Evolutionary conservation across 2,113 vertebrate genomes (phyloP).

Genomic region (Echinops telfairi): DNA sequence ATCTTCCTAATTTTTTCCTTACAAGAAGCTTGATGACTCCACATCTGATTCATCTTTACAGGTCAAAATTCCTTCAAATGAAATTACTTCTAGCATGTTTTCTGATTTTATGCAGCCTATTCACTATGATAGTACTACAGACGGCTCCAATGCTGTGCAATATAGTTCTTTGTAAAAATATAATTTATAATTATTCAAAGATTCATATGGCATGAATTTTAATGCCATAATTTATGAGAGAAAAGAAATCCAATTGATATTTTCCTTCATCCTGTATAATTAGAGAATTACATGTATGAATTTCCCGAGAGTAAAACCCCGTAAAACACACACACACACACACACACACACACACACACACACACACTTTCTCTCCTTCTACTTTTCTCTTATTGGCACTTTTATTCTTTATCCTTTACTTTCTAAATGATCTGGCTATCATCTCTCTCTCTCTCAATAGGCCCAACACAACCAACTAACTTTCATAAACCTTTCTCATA

Average conservation of each 20-base stretch:
- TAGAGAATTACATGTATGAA: background rate
- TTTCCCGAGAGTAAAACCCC: conserved; percentile 25
- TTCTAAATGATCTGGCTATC: no score
- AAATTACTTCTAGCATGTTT: conserved; percentile 46
- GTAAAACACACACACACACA: background rate
- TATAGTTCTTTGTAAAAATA: background rate
- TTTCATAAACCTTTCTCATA: no score
- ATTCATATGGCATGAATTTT: conserved; percentile 48
- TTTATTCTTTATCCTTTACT: no score
- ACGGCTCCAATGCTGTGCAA: no score
- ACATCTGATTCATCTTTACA: conserved; percentile 53
- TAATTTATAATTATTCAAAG: conserved; percentile 32
- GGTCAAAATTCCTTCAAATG: conserved; percentile 40
- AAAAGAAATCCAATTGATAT: background rate
- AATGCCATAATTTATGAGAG: conserved; percentile 30
- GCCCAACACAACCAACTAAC: no score
- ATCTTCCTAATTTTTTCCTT: conserved; percentile 31
- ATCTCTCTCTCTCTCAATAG: no score
- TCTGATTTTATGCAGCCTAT: conserved; percentile 21
- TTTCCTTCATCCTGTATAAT: background rate
- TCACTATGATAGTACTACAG: conserved; percentile 10
- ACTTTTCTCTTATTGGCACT: no score
- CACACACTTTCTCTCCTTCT: no score
- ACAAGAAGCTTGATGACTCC: background rate
- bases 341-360: no score